These are phyloP conservation scores for Urocitellus parryii DNA, from an alignment of 2,113 vertebrate species.

Conservation along the genomic window DNA sequence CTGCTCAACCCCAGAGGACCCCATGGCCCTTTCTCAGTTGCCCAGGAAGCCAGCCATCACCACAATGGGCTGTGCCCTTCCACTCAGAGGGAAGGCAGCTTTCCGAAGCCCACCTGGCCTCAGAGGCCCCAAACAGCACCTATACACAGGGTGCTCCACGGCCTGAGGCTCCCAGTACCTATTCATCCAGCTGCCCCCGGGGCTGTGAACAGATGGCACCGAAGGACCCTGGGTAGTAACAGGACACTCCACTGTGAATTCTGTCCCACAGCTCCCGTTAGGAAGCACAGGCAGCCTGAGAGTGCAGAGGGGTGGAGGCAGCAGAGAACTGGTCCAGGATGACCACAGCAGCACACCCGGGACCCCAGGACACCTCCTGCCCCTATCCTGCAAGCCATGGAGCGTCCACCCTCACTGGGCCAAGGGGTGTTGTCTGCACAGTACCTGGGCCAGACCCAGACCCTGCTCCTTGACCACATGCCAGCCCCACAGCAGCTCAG, in stretches of 20 bases:
- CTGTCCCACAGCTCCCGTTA: not conserved
- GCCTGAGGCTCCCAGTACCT: no score
- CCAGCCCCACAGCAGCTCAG: not conserved
- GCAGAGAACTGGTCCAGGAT: not conserved
- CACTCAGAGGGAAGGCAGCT: not conserved
- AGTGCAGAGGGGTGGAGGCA: not conserved
- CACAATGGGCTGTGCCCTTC: not conserved
- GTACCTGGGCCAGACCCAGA: not conserved
- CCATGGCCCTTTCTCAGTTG: not conserved
- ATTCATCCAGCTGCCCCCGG: not conserved
- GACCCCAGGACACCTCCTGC: not conserved
- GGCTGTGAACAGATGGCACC: not conserved
- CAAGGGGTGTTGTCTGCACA: not conserved
- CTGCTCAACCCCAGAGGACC: not conserved
- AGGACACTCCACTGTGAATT: not conserved
- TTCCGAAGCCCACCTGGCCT: not conserved
- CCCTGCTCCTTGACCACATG: not conserved
- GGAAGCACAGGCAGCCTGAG: not conserved
- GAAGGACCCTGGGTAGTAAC: not conserved
- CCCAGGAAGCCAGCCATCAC: not conserved
- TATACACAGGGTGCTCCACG: not conserved
- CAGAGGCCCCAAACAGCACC: not conserved
- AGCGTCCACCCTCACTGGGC: not conserved
- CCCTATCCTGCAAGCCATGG: not conserved
- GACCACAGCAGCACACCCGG: not conserved